Evolutionary conservation across 2,888 invertebrate genomes (phyloP).

Genomic region (Eulithis prunata): DNA sequence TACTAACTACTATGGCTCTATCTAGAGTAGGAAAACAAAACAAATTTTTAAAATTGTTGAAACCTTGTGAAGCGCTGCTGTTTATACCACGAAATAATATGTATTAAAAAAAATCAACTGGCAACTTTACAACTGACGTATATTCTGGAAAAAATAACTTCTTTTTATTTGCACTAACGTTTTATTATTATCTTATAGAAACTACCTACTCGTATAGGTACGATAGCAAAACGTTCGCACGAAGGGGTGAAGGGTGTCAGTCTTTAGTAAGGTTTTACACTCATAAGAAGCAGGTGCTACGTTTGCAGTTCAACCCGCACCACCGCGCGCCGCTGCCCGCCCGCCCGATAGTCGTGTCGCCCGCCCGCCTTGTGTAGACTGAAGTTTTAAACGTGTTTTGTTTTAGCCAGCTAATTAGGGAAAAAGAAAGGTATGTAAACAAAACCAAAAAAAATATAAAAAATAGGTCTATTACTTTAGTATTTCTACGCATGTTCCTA

Average conservation of each 20-base stretch:
- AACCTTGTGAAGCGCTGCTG: too few species aligned
- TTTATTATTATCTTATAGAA: too few species aligned
- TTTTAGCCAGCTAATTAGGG: conserved; percentile 3
- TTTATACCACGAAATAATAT: too few species aligned
- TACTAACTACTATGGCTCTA: too few species aligned
- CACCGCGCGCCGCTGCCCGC: conserved; percentile 36
- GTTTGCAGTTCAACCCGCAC: conserved; percentile 31
- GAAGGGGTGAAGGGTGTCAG: conserved; percentile 18
- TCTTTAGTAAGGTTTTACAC: conserved; percentile 52
- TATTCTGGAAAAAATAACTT: too few species aligned
- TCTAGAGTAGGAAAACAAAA: too few species aligned
- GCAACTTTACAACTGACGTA: too few species aligned
- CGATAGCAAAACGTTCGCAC: conserved; percentile 4
- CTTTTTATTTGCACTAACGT: too few species aligned
- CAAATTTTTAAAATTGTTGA: too few species aligned
- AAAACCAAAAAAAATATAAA: background rate
- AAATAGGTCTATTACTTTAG: too few species aligned
- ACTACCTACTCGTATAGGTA: background rate
- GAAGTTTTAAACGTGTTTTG: conserved; percentile 4
- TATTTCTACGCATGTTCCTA: too few species aligned
- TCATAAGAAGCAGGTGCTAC: conserved; percentile 35
- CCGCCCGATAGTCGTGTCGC: conserved; percentile 25
- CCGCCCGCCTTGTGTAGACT: conserved; percentile 23
- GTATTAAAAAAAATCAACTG: too few species aligned
- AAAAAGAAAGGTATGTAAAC: background rate